Conservation (phyloP, 2,888 invertebrate species). For the Coleophora flavipennella region DNA sequence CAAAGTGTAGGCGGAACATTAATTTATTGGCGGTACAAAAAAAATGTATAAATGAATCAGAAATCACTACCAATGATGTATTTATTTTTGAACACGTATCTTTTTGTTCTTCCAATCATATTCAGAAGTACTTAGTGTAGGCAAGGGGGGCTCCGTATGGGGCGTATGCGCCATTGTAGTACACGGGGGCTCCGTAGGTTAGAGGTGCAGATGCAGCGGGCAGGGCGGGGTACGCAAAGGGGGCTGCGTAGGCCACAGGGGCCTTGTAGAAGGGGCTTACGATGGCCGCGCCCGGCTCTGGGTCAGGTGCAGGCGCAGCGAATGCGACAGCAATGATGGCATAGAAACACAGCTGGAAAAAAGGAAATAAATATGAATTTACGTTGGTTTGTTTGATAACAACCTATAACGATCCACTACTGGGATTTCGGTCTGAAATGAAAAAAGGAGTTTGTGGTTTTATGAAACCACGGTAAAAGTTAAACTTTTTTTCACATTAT, state of each 20-base stretch:
- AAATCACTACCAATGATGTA: constrained; percentile 12
- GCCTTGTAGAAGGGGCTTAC: constrained; percentile 6
- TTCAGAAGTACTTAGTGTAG: constrained; percentile 29
- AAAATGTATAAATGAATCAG: constrained; percentile 9
- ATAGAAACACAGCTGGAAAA: constrained; percentile 29
- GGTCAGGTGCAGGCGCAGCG: constrained; percentile 34
- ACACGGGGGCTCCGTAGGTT: constrained; percentile 20
- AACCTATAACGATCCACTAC: too few relatives aligned
- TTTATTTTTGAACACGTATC: not conserved
- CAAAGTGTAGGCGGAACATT: constrained; percentile 24
- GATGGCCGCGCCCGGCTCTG: constrained; percentile 9
- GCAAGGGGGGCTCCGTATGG: constrained; percentile 18
- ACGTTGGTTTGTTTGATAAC: too few relatives aligned
- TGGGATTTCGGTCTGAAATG: too few relatives aligned
- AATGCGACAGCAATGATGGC: constrained; percentile 27
- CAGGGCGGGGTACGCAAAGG: constrained; percentile 8
- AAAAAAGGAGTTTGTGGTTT: too few relatives aligned
- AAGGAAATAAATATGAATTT: too few relatives aligned
- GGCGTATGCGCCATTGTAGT: constrained; percentile 3
- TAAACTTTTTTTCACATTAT: too few relatives aligned
- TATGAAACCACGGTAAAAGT: too few relatives aligned
- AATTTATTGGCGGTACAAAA: constrained; percentile 22
- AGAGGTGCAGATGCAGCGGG: constrained; percentile 16
- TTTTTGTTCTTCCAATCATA: not conserved
- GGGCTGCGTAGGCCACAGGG: constrained; percentile 18